Conservation (phyloP, 1,140 invertebrate species). For the Theocolax elegans region DNA sequence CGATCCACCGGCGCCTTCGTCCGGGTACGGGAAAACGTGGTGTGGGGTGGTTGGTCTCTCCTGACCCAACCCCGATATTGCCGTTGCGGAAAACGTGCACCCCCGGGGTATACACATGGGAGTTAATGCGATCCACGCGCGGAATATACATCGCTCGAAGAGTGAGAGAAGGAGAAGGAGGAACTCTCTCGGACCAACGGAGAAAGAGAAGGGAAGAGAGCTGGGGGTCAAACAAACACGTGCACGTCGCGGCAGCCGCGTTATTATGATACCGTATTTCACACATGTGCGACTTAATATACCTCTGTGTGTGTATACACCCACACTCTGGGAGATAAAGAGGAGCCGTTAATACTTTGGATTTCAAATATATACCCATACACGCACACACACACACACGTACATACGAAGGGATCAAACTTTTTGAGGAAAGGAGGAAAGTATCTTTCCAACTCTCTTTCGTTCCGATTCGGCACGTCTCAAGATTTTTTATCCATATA, state of each 20-base stretch:
- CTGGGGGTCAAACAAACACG: neutral
- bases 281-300: neutral
- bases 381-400: no score
- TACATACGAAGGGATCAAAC: no score
- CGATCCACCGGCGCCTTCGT: neutral
- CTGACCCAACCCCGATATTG: conserved; percentile 27
- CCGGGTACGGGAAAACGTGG: conserved; percentile 2
- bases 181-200: no score
- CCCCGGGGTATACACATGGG: conserved; percentile 21
- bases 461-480: no score
- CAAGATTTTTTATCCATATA: no score
- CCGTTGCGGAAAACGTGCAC: conserved; percentile 37
- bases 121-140: conserved; percentile 38
- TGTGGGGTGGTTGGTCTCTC: neutral
- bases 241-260: neutral
- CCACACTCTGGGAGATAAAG: no score
- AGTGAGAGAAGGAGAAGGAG: no score
- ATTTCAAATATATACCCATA: no score
- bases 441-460: no score
- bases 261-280: conserved; percentile 11
- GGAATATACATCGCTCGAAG: conserved; percentile 15
- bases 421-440: no score
- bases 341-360: no score
- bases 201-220: neutral
- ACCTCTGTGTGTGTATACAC: no score